Conservation (phyloP, 2,113 vertebrate species). For the Xenopus laevis region DNA sequence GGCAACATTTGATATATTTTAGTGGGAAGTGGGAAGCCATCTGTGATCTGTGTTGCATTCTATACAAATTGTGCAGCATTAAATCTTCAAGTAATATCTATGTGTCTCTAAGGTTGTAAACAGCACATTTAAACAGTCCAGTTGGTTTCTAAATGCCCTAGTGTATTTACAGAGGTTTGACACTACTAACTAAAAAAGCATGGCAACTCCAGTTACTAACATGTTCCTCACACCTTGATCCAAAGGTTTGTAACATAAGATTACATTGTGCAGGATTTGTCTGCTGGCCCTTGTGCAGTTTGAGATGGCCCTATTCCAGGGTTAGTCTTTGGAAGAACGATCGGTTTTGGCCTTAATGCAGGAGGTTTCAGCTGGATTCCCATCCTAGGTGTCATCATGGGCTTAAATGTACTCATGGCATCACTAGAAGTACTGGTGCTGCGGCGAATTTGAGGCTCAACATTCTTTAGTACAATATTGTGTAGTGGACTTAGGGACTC, state of each 20-base stretch:
- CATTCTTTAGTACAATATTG: conserved; percentile 69
- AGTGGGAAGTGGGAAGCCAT: conserved; percentile 63
- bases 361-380: conserved; percentile 94
- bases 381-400: conserved; percentile 86
- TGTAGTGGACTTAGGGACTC: conserved; percentile 87
- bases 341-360: conserved; percentile 89
- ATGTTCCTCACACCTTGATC: conserved; percentile 16
- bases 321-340: conserved; percentile 86
- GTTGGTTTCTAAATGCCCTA: conserved; percentile 70
- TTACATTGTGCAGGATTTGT: conserved; percentile 98
- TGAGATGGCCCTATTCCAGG: conserved; percentile 73
- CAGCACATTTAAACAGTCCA: conserved; percentile 62
- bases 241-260: conserved; percentile 41
- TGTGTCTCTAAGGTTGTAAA: conserved; percentile 66
- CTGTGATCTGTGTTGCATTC: conserved; percentile 71
- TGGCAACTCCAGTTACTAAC: conserved; percentile 66
- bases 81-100: conserved; percentile 71
- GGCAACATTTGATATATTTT: conserved; percentile 57
- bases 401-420: conserved; percentile 95
- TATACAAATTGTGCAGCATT: conserved; percentile 70
- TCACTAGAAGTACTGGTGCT: conserved; percentile 92
- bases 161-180: conserved; percentile 68
- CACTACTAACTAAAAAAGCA: conserved; percentile 65
- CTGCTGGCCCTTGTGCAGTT: conserved; percentile 80
- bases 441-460: conserved; percentile 81